These are phyloP conservation scores for Melanostigma gelatinosum DNA, from an alignment of 2,113 vertebrate species.

Conservation along the genomic window DNA sequence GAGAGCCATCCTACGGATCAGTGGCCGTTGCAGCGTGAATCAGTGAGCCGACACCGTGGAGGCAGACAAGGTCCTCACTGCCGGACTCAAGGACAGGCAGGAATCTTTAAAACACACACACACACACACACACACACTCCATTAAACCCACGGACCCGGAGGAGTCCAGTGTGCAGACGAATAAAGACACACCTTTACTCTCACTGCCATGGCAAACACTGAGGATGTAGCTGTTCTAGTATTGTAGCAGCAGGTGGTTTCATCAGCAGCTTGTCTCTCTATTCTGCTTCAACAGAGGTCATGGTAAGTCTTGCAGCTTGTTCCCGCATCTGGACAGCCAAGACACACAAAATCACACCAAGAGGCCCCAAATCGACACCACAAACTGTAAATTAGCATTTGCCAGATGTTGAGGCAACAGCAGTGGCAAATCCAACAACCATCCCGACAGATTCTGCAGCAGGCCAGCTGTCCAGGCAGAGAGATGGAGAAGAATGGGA, in stretches of 20 bases:
- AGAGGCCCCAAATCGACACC: constrained; percentile 9
- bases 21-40: constrained; percentile 63
- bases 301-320: constrained; percentile 18
- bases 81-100: constrained; percentile 66
- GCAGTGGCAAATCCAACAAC: constrained; percentile 36
- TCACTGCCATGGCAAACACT: constrained; percentile 9
- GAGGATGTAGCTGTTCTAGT: background rate
- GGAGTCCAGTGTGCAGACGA: constrained; percentile 11
- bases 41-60: constrained; percentile 62
- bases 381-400: constrained; percentile 47
- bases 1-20: constrained; percentile 70
- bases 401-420: constrained; percentile 55
- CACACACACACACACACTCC: constrained; percentile 31
- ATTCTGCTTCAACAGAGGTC: constrained; percentile 5
- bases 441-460: constrained; percentile 35
- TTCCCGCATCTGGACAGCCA: constrained; percentile 19
- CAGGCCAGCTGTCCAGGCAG: constrained; percentile 52
- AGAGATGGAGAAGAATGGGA: constrained; percentile 24
- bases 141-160: constrained; percentile 42
- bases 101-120: constrained; percentile 38
- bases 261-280: background rate
- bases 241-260: constrained; percentile 16
- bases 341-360: constrained; percentile 14
- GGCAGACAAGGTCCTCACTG: constrained; percentile 56
- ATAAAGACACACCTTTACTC: constrained; percentile 37